phyloP scores from a whole-genome alignment of 2,888 invertebrate species.

The Sinohyriopsis cumingii region DNA sequence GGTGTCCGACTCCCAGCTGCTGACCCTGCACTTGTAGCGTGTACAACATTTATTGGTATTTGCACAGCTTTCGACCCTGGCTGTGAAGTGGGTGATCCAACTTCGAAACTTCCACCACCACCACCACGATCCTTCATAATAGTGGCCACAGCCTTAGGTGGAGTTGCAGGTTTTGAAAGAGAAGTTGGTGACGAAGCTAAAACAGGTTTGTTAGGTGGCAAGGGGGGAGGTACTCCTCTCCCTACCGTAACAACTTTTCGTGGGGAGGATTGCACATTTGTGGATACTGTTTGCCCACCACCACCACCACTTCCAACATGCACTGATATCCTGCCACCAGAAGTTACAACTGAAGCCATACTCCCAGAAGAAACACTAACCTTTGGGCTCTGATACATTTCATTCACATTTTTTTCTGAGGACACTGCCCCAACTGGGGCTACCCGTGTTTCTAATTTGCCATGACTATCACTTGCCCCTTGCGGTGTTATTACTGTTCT shows the following conservation, averaged over 20 bases:
- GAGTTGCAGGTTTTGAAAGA: conserved; percentile 48
- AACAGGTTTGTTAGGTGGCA: conserved; percentile 70
- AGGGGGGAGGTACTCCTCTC: conserved; percentile 66
- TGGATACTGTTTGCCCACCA: conserved; percentile 13
- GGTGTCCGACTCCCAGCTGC: conserved; percentile 41
- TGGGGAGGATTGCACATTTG: conserved; percentile 34
- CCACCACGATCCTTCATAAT: conserved; percentile 52
- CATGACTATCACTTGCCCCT: conserved; percentile 19
- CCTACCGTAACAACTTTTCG: conserved; percentile 48
- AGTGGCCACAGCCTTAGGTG: conserved; percentile 57
- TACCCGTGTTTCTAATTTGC: conserved; percentile 34
- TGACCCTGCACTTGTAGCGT: conserved; percentile 32
- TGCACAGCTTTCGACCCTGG: conserved; percentile 47
- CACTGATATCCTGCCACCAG: conserved; percentile 59
- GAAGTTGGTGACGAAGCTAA: conserved; percentile 40
- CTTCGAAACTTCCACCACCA: conserved; percentile 17
- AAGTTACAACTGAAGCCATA: conserved; percentile 47
- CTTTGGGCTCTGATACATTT: conserved; percentile 25
- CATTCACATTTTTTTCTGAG: conserved; percentile 28
- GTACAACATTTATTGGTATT: conserved; percentile 63
- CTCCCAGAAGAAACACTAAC: conserved; percentile 22
- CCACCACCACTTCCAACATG: conserved; percentile 51
- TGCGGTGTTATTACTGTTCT: conserved; percentile 28
- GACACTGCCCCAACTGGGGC: conserved; percentile 50
- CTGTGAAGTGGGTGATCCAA: conserved; percentile 17